A percentile compares a stretch with the other conserved stretches of the same genome.
Evolutionary conservation across 2,888 invertebrate genomes (phyloP).

Genomic region (Acanthococcus lagerstroemiae): DNA sequence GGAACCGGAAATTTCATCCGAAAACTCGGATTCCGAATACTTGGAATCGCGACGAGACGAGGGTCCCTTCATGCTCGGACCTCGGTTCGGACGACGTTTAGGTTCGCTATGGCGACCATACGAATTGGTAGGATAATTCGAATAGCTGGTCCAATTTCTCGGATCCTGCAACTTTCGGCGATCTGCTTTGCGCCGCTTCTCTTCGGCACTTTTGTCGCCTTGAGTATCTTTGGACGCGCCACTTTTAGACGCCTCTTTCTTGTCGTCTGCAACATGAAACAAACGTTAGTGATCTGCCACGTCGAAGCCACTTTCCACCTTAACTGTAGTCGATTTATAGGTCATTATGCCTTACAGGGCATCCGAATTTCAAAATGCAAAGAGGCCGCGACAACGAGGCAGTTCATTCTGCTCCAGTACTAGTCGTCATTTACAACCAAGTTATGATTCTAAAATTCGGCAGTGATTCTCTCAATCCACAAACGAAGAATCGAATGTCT

Average conservation of each 20-base stretch:
- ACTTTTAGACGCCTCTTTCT: not conserved
- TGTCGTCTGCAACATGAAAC: conserved; percentile 1
- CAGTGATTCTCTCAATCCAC: too few species aligned
- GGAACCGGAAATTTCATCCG: conserved; percentile 19
- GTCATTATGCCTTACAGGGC: too few species aligned
- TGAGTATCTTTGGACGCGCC: not conserved
- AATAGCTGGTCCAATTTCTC: conserved; percentile 17
- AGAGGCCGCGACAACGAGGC: too few species aligned
- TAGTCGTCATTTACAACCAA: too few species aligned
- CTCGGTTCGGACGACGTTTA: conserved; percentile 2
- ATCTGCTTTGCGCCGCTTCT: not conserved
- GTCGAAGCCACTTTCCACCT: too few species aligned
- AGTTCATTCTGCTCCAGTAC: too few species aligned
- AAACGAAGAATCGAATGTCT: too few species aligned
- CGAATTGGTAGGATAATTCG: conserved; percentile 4
- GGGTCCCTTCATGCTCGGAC: not conserved
- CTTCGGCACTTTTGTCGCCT: conserved; percentile 5
- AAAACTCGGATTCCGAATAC: conserved; percentile 25
- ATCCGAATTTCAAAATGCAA: too few species aligned
- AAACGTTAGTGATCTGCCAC: too few species aligned
- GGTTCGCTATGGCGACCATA: conserved; percentile 2
- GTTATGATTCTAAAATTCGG: too few species aligned
- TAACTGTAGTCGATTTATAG: too few species aligned
- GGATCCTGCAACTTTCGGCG: conserved; percentile 12
- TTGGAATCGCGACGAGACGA: conserved; percentile 15